Conservation (phyloP, 2,797 vertebrate species). For the Etheostoma nigrum region DNA sequence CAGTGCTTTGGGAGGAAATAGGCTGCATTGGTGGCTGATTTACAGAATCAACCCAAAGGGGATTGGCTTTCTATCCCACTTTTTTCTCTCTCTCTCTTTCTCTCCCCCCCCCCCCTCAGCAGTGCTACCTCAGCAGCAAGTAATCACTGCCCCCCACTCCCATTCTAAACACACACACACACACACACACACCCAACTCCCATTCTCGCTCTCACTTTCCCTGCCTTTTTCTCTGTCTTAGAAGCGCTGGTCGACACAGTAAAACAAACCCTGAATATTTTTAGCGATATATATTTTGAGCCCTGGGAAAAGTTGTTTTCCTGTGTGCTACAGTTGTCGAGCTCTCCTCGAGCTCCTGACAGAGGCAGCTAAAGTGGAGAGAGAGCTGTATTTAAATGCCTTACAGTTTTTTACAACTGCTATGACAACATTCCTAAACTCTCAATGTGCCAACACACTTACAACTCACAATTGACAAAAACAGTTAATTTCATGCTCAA, state of each 20-base stretch:
- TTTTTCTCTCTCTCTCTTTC: constrained; percentile 3
- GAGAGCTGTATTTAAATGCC: constrained; percentile 38
- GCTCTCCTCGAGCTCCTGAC: constrained; percentile 42
- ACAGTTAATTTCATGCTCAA: no score
- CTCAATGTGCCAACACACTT: no score
- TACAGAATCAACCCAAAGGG: constrained; percentile 75
- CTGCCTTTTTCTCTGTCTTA: constrained; percentile 38
- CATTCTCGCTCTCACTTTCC: constrained; percentile 8
- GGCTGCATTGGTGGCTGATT: constrained; percentile 75
- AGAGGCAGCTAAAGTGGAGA: constrained; percentile 33
- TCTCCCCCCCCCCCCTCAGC: neutral
- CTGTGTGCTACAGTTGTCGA: constrained; percentile 35
- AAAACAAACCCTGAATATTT: constrained; percentile 59
- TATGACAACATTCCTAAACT: no score
- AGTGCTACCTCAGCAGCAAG: no score
- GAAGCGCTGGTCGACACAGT: constrained; percentile 50
- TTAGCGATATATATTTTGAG: constrained; percentile 46
- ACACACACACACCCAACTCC: neutral
- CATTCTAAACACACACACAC: no score
- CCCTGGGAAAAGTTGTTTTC: constrained; percentile 50
- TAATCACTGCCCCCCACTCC: no score
- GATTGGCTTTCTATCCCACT: constrained; percentile 49
- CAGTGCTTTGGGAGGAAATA: constrained; percentile 76
- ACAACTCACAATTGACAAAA: no score
- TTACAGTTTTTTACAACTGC: neutral